Evolutionary conservation across 2,113 vertebrate genomes (phyloP), one percentile per base, ranked within the genome.

Genomic region (Seriola aureovittata): DNA sequence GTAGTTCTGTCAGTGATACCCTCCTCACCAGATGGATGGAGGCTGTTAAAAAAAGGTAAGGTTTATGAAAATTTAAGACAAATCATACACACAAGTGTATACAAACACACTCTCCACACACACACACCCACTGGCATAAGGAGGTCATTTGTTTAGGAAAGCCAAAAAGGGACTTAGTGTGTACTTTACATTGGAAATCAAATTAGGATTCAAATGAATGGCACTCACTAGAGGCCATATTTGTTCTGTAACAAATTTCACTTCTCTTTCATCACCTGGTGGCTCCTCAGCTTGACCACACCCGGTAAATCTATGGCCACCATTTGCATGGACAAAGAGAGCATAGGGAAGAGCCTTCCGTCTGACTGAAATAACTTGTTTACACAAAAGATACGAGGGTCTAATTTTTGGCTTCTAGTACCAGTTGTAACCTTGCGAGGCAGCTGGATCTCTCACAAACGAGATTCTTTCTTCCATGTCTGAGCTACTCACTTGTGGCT

Each of bases 1-100:
- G 46, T 70, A 36, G 75, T 82, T 85, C 66, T 90, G 80, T 86
- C 73, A 67, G 74, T 72, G 80, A 71, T 71, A 36, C 59, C 8
- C 76, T 82, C 75, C 64, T 66, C 59, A 71, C 78, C 86, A 85
- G 85, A 90, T 82, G 72, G 84, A 89, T 82, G 71, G 72, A 80
- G 90, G 91, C 89, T 86, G 92, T 93, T 94, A 87, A 90, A 89
- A 91, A 90, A 90, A 29, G 91, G 88, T 93, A 94, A 93, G 89
- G 74, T 94, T 92, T 94, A 96, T 95, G 94, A 91, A 96, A 96
- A 96, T 94, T 48, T 91, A 92, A 91, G 88, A 88, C 92, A 94
- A 94, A 95, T 93, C 58, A 65, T 50, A 80, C 73, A 85, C 66
- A 80, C 79, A 70, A 59, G 3, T 38, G 17, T 70, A 75, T 11